Percentiles rank a stretch among this genome's conserved stretches.
phyloP scores from a whole-genome alignment of 2,797 vertebrate species.

The Sternotherus odoratus region DNA sequence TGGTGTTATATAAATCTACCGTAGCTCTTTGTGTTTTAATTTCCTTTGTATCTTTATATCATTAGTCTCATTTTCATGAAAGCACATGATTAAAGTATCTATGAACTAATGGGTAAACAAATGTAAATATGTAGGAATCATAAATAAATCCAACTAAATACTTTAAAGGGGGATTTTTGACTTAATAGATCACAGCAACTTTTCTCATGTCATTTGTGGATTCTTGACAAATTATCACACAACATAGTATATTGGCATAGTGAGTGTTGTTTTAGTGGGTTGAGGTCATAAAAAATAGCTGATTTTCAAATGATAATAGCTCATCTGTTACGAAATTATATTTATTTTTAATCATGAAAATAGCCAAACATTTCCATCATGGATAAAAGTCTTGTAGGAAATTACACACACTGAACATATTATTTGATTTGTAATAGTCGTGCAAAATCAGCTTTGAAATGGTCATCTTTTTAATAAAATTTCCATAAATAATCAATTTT shows the following conservation, averaged over 20 bases:
- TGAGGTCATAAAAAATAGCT: background rate
- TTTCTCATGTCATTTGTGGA: background rate
- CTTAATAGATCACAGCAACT: background rate
- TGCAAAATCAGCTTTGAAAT: background rate
- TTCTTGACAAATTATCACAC: background rate
- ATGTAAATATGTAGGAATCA: background rate
- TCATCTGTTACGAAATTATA: background rate
- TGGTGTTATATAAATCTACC: background rate
- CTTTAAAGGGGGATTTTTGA: background rate
- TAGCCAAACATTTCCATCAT: background rate
- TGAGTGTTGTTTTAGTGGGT: background rate
- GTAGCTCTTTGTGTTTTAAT: background rate
- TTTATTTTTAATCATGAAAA: background rate
- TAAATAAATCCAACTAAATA: rapidly evolving
- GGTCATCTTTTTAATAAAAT: background rate
- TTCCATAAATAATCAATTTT: background rate
- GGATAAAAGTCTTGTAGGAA: background rate
- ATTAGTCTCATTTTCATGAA: background rate
- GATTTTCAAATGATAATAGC: background rate
- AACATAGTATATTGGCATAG: background rate
- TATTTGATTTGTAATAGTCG: background rate
- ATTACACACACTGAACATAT: background rate
- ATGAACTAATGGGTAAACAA: rapidly evolving
- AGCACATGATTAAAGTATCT: background rate
- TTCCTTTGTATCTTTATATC: background rate